Base-by-base conservation (phyloP, 2,888 invertebrate genomes). In the Scrobipalpa atriplicella region DNA sequence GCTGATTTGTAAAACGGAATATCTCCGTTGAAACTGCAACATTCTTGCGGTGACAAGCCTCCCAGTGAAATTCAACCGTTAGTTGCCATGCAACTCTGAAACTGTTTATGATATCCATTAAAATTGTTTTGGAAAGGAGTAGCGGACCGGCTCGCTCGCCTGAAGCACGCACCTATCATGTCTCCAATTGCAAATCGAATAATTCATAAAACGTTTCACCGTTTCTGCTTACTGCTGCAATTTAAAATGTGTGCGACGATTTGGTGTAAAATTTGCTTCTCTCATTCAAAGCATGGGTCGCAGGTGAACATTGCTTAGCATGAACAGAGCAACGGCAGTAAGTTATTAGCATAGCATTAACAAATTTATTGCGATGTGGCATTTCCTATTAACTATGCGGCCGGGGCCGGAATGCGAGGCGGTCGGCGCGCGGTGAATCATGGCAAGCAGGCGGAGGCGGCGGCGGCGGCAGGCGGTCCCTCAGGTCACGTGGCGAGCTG, bases 351-450 rank as follows among this genome's bases (percentile, higher is more conserved):
- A 80, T 79, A 79, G 79, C 75, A 74, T 79, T 82, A 73, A 78
- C 76, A 75, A 82, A 86, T 84, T 85, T 84, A 86, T 86, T 81
- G 81, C 79, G 78, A 80, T 81, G 81, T 82, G 87, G 87, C 80
- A 89, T 89, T 89, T 87, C 83, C 86, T 84, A 90, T 90, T 90
- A 85, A 78, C 86, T 87, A 86, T 86, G 86, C 85, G 82, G 81
- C 79, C 73, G 79, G 70, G 78, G 77, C 70, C 75, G 87, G 90
- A 87, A 89, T 90, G 85, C 81, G 81, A 81, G 77, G 77, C 79
- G 76, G 71, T 75, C 76, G 76, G 83, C 90, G 91, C 56, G 79
- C 76, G 80, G 83, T 91, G 91, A 91, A 86, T 92, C 91, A 91
- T 83, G 70, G 73, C 72, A 71, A 69, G 77, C 78, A 78, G 47